Evolutionary conservation across 1,140 invertebrate species (phyloP).

Genomic region (Macrostomum lignano): DNA sequence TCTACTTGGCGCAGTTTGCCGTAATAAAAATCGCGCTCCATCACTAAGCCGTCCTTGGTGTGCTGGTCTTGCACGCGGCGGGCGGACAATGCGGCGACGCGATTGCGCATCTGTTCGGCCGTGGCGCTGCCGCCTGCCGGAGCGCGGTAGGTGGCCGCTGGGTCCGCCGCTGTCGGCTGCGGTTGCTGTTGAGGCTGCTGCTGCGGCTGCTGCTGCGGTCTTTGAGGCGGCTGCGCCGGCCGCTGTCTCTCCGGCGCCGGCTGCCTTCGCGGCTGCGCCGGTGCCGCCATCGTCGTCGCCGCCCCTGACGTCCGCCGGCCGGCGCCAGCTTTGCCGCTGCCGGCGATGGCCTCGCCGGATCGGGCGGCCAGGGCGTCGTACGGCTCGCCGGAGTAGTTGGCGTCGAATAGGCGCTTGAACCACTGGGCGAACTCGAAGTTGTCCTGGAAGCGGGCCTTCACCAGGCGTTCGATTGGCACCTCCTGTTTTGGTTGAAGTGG

Average conservation of each 20-base stretch:
- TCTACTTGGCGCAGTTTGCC: slow-evolving; percentile 88
- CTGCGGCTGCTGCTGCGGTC: too few species aligned
- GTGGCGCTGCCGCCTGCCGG: too few species aligned
- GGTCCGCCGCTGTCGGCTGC: too few species aligned
- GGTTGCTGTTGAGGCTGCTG: too few species aligned
- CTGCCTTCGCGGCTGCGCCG: too few species aligned
- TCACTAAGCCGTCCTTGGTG: slow-evolving; percentile 19
- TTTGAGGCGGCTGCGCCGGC: too few species aligned
- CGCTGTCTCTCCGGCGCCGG: too few species aligned
- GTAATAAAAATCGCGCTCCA: slow-evolving; percentile 95
- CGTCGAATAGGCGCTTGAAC: slow-evolving; percentile 99
- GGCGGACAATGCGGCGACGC: neutral
- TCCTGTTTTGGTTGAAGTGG: slow-evolving; percentile 36
- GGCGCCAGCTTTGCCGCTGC: slow-evolving; percentile 1
- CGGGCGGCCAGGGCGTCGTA: slow-evolving; percentile 67
- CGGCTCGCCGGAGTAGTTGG: slow-evolving; percentile 78
- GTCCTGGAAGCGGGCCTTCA: slow-evolving; percentile 76
- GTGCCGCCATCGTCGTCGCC: slow-evolving; percentile 16
- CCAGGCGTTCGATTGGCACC: slow-evolving; percentile 79
- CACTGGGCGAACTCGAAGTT: slow-evolving; percentile 99
- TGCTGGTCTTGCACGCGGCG: slow-evolving; percentile 1
- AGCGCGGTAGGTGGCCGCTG: too few species aligned
- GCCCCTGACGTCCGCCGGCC: slow-evolving; percentile 18
- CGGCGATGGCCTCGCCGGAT: slow-evolving; percentile 32
- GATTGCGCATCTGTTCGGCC: slow-evolving; percentile 6